phyloP scores from a whole-genome alignment of 2,113 vertebrate genomes.

The Nansenia antarctica region DNA sequence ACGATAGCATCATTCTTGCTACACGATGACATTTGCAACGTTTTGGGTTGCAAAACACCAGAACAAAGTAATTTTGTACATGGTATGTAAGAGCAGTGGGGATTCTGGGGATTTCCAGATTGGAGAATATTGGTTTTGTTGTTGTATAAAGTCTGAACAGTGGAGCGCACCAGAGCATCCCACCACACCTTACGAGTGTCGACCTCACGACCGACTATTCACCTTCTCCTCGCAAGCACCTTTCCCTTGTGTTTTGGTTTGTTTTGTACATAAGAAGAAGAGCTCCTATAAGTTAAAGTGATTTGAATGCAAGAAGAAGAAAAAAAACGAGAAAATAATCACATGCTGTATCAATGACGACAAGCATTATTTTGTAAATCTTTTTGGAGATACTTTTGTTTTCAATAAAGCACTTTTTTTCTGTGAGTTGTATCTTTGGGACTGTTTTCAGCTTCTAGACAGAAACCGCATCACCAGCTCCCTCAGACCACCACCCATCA shows the following conservation, averaged over 20 bases:
- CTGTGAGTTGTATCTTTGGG: constrained; percentile 55
- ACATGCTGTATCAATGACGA: constrained; percentile 54
- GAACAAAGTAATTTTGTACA: background rate
- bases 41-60: constrained; percentile 34
- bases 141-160: constrained; percentile 29
- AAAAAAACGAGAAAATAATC: constrained; percentile 24
- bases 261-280: constrained; percentile 56
- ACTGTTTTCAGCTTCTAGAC: constrained; percentile 25
- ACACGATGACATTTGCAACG: constrained; percentile 44
- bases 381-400: constrained; percentile 64
- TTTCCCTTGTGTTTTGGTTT: constrained; percentile 42
- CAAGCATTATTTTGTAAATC: constrained; percentile 65
- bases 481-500: constrained; percentile 22
- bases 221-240: constrained; percentile 52
- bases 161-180: constrained; percentile 28
- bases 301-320: background rate
- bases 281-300: constrained; percentile 56
- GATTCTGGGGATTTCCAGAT: background rate
- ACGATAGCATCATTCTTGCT: constrained; percentile 52
- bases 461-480: constrained; percentile 10
- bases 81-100: background rate
- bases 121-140: constrained; percentile 26
- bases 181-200: constrained; percentile 14
- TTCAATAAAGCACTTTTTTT: constrained; percentile 83
- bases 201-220: constrained; percentile 22